phyloP scores from a whole-genome alignment of 2,797 vertebrate genomes.

The Gallinago solitaria region DNA sequence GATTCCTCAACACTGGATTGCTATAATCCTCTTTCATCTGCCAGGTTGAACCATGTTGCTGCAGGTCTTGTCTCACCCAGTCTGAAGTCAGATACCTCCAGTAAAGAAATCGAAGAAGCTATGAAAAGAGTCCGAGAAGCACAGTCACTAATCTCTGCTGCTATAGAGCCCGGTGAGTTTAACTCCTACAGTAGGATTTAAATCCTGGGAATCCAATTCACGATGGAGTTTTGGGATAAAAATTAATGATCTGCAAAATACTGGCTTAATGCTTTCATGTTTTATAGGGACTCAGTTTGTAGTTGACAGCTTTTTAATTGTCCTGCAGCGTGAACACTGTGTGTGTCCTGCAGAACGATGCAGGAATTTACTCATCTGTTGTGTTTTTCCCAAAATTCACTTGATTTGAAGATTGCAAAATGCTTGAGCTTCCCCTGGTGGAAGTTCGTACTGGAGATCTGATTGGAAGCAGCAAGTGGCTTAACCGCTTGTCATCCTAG shows the following conservation, averaged over 20 bases:
- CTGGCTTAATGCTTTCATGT: accelerated
- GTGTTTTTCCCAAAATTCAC: neutral
- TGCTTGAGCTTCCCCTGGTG: too few species aligned
- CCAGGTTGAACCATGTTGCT: slow-evolving; percentile 93
- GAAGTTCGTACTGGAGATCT: neutral
- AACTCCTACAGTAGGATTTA: too few species aligned
- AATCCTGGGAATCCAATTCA: too few species aligned
- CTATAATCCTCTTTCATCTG: neutral
- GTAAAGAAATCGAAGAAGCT: slow-evolving; percentile 99
- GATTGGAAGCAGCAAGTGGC: neutral
- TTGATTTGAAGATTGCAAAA: neutral
- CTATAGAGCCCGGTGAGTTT: slow-evolving; percentile 92
- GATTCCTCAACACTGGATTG: accelerated
- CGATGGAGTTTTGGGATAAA: neutral
- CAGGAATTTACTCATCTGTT: neutral
- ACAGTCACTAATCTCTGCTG: slow-evolving; percentile 96
- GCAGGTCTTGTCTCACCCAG: slow-evolving; percentile 90
- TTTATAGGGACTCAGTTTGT: accelerated
- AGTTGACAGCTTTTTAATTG: neutral
- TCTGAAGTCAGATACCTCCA: slow-evolving; percentile 92
- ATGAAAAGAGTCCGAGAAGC: slow-evolving; percentile 99
- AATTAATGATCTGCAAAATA: neutral
- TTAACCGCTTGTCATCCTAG: neutral
- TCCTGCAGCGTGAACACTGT: neutral
- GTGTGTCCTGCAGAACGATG: neutral